Base-by-base conservation (phyloP, 2,888 invertebrate species). In the Dexiosoma caninum region DNA sequence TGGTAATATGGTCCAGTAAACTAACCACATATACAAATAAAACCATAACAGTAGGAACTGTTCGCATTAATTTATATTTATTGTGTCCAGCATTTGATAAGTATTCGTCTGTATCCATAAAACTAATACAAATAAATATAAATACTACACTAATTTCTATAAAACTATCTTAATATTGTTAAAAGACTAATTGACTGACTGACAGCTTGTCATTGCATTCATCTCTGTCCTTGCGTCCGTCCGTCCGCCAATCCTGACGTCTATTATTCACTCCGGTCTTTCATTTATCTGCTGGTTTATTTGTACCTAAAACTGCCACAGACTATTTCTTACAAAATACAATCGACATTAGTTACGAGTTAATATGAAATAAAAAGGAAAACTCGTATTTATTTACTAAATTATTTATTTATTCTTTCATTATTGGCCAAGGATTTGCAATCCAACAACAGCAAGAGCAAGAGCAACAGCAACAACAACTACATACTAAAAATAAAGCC, bases 341-440 rank as follows among this genome's bases (percentile, higher is more conserved):
- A 6, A 12, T 9, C 42, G 53, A 32, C 42, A 19, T n/a, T 1
- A 49, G n/a, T n/a, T n/a, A n/a, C n/a, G 49, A 62, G 59, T 71
- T 71, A 71, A 71, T 71, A 60, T 19, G 8, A 55, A 2, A 30
- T n/a, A 51, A 55, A 53, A 21, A 37, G 23, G 30, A 46, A 70
- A 37, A n/a, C 57, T 57, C 27, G 46, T 70, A 53, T 69, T 57
- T 75, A 35, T 69, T 57, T 75, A 35, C 53, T 32, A 53, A 12
- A 69, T 57, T 62, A 77, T 70, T 70, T 59, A 62, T 71, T 75
- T 30, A 75, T 70, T 70, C 53, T 71, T 76, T 66, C 57, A 71
- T 81, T 81, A 81, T 77, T 72, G 57, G 49, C 75, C 72, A 77
- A 51, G 57, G 62, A 62, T 81, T 72, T 59, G 30, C 35, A 40